Evolutionary conservation across 2,888 invertebrate genomes (phyloP).

Genomic region (Acrocera orbiculus): DNA sequence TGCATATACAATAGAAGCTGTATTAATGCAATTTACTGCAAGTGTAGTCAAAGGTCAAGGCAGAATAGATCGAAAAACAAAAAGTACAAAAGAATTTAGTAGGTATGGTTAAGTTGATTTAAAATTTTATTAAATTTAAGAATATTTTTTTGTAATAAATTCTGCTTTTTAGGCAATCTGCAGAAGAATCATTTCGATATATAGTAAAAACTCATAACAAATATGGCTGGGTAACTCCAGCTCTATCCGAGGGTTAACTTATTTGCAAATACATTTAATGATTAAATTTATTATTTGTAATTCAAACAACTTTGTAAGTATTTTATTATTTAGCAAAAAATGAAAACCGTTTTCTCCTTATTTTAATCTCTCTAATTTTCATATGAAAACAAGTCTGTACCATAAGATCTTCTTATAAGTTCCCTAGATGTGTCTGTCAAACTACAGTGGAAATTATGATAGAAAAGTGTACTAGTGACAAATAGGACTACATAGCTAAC

Average conservation of each 20-base stretch:
- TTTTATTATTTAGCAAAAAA: too few species aligned
- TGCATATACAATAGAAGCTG: conserved; percentile 72
- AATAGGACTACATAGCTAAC: too few species aligned
- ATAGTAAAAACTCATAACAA: conserved; percentile 80
- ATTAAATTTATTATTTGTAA: too few species aligned
- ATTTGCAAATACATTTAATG: too few species aligned
- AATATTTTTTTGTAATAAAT: neutral
- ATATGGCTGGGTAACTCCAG: conserved; percentile 81
- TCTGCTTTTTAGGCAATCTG: conserved; percentile 38
- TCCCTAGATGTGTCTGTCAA: too few species aligned
- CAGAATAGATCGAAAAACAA: conserved; percentile 58
- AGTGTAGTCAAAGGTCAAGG: conserved; percentile 79
- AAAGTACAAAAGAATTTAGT: conserved; percentile 61
- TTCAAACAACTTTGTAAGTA: too few species aligned
- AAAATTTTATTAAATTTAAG: neutral
- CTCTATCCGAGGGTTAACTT: conserved; percentile 66
- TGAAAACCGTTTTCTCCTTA: too few species aligned
- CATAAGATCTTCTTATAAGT: too few species aligned
- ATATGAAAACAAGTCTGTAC: too few species aligned
- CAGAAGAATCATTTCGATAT: conserved; percentile 76
- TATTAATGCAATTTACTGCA: conserved; percentile 77
- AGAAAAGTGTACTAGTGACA: too few species aligned
- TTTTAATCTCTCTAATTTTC: too few species aligned
- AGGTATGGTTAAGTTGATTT: conserved; percentile 18
- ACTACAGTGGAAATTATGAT: too few species aligned